These are phyloP conservation scores for Cataglyphis rosenhaueri DNA, from an alignment of 2,888 invertebrate species.

Conservation along the genomic window DNA sequence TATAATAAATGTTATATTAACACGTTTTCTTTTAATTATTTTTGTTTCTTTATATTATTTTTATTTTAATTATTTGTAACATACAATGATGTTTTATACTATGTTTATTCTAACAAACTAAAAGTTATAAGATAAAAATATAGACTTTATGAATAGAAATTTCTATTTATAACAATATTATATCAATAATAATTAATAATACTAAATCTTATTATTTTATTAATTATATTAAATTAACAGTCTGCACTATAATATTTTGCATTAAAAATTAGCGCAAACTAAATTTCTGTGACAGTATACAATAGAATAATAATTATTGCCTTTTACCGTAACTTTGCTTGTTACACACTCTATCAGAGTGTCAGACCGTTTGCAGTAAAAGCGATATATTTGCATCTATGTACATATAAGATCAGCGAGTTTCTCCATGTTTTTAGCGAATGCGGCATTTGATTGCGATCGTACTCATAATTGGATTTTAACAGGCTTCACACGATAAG, in stretches of 20 bases:
- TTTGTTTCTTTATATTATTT: not conserved
- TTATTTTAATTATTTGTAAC: slow-evolving; percentile 3
- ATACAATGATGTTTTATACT: not conserved
- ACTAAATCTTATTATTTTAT: not conserved
- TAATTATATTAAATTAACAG: not conserved
- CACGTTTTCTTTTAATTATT: not conserved
- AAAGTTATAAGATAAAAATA: slow-evolving; percentile 11
- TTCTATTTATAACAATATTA: not conserved
- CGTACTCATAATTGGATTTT: slow-evolving; percentile 24
- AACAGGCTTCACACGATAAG: slow-evolving; percentile 28
- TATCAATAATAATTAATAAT: slow-evolving; percentile 1
- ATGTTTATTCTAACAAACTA: slow-evolving; percentile 20
- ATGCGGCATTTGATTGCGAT: slow-evolving; percentile 30
- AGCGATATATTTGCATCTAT: slow-evolving; percentile 4
- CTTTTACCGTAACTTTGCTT: slow-evolving; percentile 22
- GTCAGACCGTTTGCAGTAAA: slow-evolving; percentile 32
- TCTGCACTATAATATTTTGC: not conserved
- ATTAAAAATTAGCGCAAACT: slow-evolving; percentile 23
- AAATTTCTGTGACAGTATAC: slow-evolving; percentile 26
- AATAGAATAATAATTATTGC: slow-evolving; percentile 37
- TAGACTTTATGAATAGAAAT: not conserved
- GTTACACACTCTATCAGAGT: slow-evolving; percentile 43
- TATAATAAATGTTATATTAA: not conserved
- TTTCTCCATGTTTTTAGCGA: slow-evolving; percentile 28
- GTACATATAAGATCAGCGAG: slow-evolving; percentile 24